These are phyloP conservation scores for Pseudoips prasinana DNA, from an alignment of 2,888 invertebrate genomes.

Conservation along the genomic window DNA sequence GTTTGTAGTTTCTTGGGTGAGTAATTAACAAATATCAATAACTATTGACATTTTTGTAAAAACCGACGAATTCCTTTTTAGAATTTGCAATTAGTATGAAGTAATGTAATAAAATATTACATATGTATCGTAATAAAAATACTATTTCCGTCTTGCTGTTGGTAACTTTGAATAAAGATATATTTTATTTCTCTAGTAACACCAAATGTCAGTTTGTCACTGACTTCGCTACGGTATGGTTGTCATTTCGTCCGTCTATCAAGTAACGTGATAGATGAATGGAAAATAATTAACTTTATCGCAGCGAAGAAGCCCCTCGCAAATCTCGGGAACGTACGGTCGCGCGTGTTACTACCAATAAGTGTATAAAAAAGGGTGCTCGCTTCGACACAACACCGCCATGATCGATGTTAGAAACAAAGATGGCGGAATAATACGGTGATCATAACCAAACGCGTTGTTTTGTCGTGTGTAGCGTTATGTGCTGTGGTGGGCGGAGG, in stretches of 20 bases:
- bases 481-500: conserved; percentile 73
- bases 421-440: conserved; percentile 82
- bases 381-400: conserved; percentile 61
- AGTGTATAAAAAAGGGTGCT: conserved; percentile 43
- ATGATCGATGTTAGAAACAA: conserved; percentile 82
- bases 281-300: conserved; percentile 71
- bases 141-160: no score
- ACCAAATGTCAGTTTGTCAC: conserved; percentile 74
- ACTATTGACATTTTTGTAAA: no score
- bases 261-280: conserved; percentile 74
- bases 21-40: no score
- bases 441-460: conserved; percentile 74
- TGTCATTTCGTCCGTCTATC: conserved; percentile 77
- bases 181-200: conserved; percentile 30
- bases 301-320: conserved; percentile 56
- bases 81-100: no score
- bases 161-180: no score
- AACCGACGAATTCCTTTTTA: no score
- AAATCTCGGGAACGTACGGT: conserved; percentile 44
- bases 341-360: conserved; percentile 44
- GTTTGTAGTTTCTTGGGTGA: conserved; percentile 4
- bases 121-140: no score
- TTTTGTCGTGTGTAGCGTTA: conserved; percentile 69
- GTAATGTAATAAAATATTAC: no score
- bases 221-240: conserved; percentile 77